Evolutionary conservation across 2,113 vertebrate genomes (phyloP).

Genomic region (Shinisaurus crocodilurus): DNA sequence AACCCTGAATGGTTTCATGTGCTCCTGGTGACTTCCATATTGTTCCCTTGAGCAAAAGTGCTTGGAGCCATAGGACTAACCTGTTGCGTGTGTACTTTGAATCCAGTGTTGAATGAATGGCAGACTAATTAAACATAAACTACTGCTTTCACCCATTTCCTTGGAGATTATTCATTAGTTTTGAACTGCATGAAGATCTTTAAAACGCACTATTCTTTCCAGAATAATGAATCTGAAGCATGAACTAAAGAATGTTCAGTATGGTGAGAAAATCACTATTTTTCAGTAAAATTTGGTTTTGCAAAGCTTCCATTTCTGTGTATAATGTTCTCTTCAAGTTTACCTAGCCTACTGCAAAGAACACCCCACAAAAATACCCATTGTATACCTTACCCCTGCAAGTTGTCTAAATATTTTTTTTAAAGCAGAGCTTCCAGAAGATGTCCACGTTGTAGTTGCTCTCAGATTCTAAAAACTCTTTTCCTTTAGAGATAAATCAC

Average conservation of each 20-base stretch:
- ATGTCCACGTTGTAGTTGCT: neutral
- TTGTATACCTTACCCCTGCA: neutral
- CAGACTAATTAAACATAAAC: neutral
- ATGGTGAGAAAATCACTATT: neutral
- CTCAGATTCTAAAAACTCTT: neutral
- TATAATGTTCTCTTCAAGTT: neutral
- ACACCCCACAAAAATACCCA: too few species aligned
- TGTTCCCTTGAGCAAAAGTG: neutral
- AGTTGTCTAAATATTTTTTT: neutral
- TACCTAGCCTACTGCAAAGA: too few species aligned
- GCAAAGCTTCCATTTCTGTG: neutral
- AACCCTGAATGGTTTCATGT: neutral
- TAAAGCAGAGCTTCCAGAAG: neutral
- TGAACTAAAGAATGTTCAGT: neutral
- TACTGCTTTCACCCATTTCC: neutral
- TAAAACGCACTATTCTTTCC: fast-evolving
- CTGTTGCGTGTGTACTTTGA: neutral
- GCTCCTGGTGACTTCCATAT: neutral
- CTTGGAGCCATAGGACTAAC: neutral
- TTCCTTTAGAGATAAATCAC: neutral
- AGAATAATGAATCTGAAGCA: neutral
- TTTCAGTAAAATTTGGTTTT: neutral
- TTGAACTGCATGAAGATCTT: neutral
- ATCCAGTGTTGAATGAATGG: neutral
- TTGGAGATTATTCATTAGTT: neutral